Evolutionary conservation across 2,797 vertebrate genomes (phyloP), one percentile per base, ranked within the genome.

Genomic region (Remorina albescens): DNA sequence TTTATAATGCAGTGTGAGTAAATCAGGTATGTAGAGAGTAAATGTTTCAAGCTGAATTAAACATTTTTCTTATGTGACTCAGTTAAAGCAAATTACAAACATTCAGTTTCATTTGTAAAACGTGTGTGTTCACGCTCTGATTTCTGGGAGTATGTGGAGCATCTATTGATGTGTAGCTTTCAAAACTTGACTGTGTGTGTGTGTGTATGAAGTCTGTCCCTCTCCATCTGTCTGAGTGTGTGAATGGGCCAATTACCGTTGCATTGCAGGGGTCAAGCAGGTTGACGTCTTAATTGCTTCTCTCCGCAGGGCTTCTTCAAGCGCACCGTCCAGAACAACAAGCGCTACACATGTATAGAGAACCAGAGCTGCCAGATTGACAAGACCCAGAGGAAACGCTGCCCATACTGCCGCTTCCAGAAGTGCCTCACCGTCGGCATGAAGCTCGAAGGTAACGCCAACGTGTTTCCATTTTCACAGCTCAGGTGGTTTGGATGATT

Each of bases 281-380:
- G 92, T 93, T 95, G 94, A 95, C 91, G 88, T 95, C 91, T 94
- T 90, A 92, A 93, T 92, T 91, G 89, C 74, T 91, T 95, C 88
- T 88, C 89, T 90, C 93, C 82, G 54, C 89, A 99, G 98, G 98
- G 98, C 18, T 99, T 99, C 95, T 99, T 99, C 95, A 99, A 99
- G 92, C 95, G 98, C 91, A 99, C 98, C 44, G 98, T 99, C 89
- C 98, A 99, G 94, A 99, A 99, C 95, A 99, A 99, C 93, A 99
- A 99, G 92, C 96, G 97, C 95, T 99, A 99, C 96, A 99, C 98
- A 15, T 99, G 98, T 86, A 99, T 99, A 95, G 98, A 99, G 94
- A 99, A 98, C 93, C 98, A 99, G 95, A 99, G 96, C 93, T 99
- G 98, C 94, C 97, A 98, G 92, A 99, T 99, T 91, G 98, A 99